Evolutionary conservation across 2,797 vertebrate species (phyloP), one percentile per base, ranked within the genome.

Genomic region (Pseudochromis fuscus): DNA sequence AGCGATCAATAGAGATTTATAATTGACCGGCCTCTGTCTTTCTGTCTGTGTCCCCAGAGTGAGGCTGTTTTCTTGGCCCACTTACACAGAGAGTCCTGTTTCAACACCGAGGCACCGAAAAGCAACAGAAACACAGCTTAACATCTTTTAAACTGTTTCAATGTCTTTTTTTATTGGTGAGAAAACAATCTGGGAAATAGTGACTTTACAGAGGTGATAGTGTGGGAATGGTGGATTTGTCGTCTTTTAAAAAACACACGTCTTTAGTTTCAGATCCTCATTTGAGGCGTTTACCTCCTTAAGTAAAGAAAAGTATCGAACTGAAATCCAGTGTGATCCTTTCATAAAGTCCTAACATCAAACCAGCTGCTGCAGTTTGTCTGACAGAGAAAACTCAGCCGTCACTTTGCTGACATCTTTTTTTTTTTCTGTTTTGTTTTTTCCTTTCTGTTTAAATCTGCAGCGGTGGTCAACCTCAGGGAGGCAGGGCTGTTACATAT

Each of bases 41-140:
- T 3, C 21, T 16, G 58, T 58, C 48, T 78, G n/a, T 31, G 40
- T 40, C 77, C 67, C 70, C 57, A 44, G 67, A 73, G 53, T 68
- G 40, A 30, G 63, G 4, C 63, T 78, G 65, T 81, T 84, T 87
- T 86, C 73, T 86, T 89, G 77, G 81, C 80, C 83, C 79, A 77
- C 82, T 88, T 88, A 76, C 84, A 80, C 48, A 44, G 67, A 71
- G 72, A 74, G 77, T 64, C 51, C 61, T 85, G 70, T 88, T 75
- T 75, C 68, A 80, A 64, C 52, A 40, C 33, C 35, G 70, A 73
- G 52, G 42, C 61, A 38, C 13, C 66, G 71, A 49, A 45, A 35
- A 67, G 59, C 46, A n/a, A 50, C 63, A 62, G 37, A 69, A 67
- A 64, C 73, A 18, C 52, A 60, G 62, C 69, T 30, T 15, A 31